Base-by-base conservation (phyloP, 2,797 vertebrate species). In the Meda fulgida region DNA sequence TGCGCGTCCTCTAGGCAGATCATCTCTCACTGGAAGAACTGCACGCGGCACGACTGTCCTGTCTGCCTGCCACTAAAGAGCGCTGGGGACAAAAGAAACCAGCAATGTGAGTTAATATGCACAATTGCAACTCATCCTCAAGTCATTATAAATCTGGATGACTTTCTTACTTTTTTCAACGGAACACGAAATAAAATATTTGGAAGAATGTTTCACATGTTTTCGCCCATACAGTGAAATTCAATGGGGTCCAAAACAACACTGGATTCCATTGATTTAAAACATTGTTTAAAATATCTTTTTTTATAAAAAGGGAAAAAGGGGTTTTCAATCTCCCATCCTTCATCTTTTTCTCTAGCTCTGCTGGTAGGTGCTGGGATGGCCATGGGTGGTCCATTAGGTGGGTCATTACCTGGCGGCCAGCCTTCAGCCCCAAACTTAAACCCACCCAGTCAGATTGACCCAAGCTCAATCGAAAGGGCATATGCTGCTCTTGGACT, bases 21-120 rank as follows among this genome's bases (percentile, higher is more conserved):
- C 93, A 99, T 99, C 94, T 99, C 98, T 34, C 98, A 99, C 93
- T 99, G 98, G 98, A 99, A 99, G 95, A 99, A 99, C 85, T 99
- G 98, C 94, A 99, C 98, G 0, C 93, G 98, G 81, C 98, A 99
- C 23, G 98, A 99, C 93, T 99, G 98, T 95, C 98, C 98, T 78
- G 98, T 99, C 10, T 99, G 98, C 92, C 94, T 99, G 87, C 98
- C 98, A 18, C 94, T 99, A 85, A 99, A 99, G 94, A 99, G 98
- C 70, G 98, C 98, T 76, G 98, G 98, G 23, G 98, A 99, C 95
- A 99, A 99, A 94, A 95, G 98, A 91, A 98, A 97, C 92, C 98
- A 99, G 89, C 98, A 99, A 90, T 96, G 98, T 99, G 94, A 96
- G 97, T 95, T 66, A 5, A 36, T 21, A 26, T 11, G n/a, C 31